Evolutionary conservation across 2,888 invertebrate genomes (phyloP), one percentile per base, ranked within the genome.

Genomic region (Morpho achilles): DNA sequence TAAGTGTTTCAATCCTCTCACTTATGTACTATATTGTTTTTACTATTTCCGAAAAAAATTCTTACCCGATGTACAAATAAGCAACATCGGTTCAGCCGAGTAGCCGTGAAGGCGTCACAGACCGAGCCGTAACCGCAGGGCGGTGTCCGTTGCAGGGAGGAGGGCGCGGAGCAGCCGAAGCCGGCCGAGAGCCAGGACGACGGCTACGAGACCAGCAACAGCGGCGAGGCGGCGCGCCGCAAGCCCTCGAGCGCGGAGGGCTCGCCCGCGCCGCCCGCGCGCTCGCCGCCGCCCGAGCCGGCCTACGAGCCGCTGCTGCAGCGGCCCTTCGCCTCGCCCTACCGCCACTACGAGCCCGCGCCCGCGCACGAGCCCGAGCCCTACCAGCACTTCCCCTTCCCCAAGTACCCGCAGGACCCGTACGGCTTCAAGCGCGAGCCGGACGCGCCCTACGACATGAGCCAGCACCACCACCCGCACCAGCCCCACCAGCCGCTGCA

Each of bases 151-250:
- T 23, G 46, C 85, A 89, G 91, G 80, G 89, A 86, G 80, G 89
- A 87, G 79, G 89, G 82, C 75, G 80, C 80, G 67, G 89, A 87
- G 71, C 89, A 92, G 89, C 85, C 88, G 78, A 88, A 85, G 80
- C 80, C 84, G 76, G 92, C 93, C 75, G 96, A 96, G 90, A 94
- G 94, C 75, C 94, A 95, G 77, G 96, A 97, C 91, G 96, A 97
- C 91, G 96, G 96, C 69, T 97, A 97, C 91, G 96, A 96, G 92
- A 96, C 96, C 71, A 95, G 96, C 87, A 95, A 92, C 71, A 93
- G 93, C 75, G 93, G 90, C 76, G 89, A 90, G 83, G 85, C 82
- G 79, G 79, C 85, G 81, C 88, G 88, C 69, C 85, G 86, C 76
- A 86, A 86, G 80, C 70, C 70, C 65, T 71, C 71, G 60, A 73